These are phyloP conservation scores for Haliclystus octoradiatus DNA, from an alignment of 30 jellyfish, hydroid and myxozoan genomes.

Conservation along the genomic window DNA sequence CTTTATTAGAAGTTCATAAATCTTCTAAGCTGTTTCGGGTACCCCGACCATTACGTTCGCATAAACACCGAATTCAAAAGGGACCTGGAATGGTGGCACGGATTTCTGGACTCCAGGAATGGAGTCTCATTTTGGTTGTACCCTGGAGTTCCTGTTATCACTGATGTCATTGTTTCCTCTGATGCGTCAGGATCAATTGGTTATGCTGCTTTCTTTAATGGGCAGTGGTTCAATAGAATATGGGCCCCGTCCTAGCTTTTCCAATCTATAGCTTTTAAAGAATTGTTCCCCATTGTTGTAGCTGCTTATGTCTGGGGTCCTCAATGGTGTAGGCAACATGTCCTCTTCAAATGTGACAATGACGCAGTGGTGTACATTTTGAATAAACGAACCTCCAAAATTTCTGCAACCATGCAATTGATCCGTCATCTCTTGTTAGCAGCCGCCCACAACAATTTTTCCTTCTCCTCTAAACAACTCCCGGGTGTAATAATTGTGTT, in stretches of 20 bases:
- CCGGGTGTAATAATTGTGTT: too few species aligned
- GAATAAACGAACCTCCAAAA: not conserved
- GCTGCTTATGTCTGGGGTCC: slow-evolving; percentile 29
- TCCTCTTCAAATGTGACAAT: slow-evolving; percentile 17
- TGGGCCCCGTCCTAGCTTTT: too few species aligned
- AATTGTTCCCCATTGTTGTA: slow-evolving; percentile 26
- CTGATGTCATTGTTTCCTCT: too few species aligned
- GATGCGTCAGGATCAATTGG: too few species aligned
- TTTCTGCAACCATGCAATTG: too few species aligned
- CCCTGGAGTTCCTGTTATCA: too few species aligned
- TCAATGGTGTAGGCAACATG: slow-evolving; percentile 6
- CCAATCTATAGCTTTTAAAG: not conserved
- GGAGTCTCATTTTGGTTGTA: too few species aligned
- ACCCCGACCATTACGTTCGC: not conserved
- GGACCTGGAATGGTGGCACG: slow-evolving; percentile 3
- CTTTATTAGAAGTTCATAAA: not conserved
- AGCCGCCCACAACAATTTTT: too few species aligned
- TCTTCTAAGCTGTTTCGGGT: not conserved
- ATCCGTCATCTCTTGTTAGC: too few species aligned
- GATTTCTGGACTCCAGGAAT: not conserved
- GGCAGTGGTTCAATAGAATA: too few species aligned
- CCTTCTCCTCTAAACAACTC: too few species aligned
- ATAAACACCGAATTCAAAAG: not conserved
- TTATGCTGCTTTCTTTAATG: too few species aligned
- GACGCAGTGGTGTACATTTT: slow-evolving; percentile 6